Base-by-base conservation (phyloP, 2,113 vertebrate genomes). In the Mungos mungo region DNA sequence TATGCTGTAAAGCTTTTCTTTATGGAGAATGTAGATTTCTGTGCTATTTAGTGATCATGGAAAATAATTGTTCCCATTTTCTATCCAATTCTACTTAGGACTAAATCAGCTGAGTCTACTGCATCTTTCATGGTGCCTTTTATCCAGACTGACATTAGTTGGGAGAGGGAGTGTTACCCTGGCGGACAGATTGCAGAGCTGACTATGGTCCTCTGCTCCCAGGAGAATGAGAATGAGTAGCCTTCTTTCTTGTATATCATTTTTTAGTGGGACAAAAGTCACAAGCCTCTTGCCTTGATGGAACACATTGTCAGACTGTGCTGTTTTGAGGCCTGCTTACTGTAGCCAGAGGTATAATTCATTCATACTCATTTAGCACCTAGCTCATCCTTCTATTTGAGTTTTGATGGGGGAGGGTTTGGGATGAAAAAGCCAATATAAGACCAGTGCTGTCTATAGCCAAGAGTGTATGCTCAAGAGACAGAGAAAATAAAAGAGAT, bases 401-500 rank as follows among this genome's bases (percentile, higher is more conserved):
- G 7, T 83, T 97, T 85, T 83, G 35, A 89, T 86, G 33, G 12
- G 1, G 21, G 21, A 68, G 69, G 27, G 4, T 45, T 97, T 93
- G 83, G 16, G 41, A 76, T 83, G 38, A 86, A 93, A 94, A 94
- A 74, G 23, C 7, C n/a, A 95, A 66, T 88, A 77, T 95, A 93
- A 80, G 18, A 86, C 41, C 16, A 66, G 2, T 60, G 15, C 31
- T 93, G 27, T 63, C 47, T 93, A 21, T 41, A 65, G 88, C 23
- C 25, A 31, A 31, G 29, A 65, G 25, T 38, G 8, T 35, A 69
- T 95, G 57, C 88, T 89, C 82, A 83, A 4, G 89, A 97, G 95
- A 91, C 76, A 91, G 74, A 93, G 66, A 74, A 96, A 92, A 97
- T 97, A 79, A 98, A 97, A 97, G 77, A 95, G 52, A 86, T 63